Evolutionary conservation across 1,140 invertebrate genomes (phyloP), one percentile per base, ranked within the genome.

Genomic region (Phymastichus coffea): DNA sequence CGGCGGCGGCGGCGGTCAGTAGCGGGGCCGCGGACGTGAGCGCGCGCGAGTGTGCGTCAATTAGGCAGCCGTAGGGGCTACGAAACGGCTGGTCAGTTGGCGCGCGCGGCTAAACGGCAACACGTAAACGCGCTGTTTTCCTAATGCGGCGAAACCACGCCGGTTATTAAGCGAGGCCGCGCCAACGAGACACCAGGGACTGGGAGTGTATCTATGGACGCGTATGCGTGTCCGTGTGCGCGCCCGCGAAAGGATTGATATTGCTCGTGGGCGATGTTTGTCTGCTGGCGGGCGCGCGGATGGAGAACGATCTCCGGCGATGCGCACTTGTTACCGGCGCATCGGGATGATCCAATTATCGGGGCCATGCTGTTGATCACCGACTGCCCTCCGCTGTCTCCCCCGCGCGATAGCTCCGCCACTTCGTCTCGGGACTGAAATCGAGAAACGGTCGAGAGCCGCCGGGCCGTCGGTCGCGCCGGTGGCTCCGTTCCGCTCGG

Each of bases 141-240:
- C 28, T 53, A 61, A 54, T 48, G 51, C 58, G 49, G 33, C 40
- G 44, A 35, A 55, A 54, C 58, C 49, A 40, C 51, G 30, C 17
- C 51, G 51, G 57, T 54, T 54, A 54, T 60, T 60, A 60, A 54
- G 15, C 49, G 30, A 12, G 19, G 38, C 40, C 22, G 51, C 19
- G 33, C 43, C 65, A 78, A 78, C 71, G 76, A 80, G 76, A 71
- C 77, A 74, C 74, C 48, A 52, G 76, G 77, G 76, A 79, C 66
- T 68, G 57, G 63, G 57, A 67, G 65, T 15, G 54, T n/a, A n/a
- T n/a, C n/a, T n/a, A n/a, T n/a, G n/a, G n/a, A n/a, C 65, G 63
- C 65, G 60, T 63, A 48, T 47, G 35, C 40, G 56, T 43, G 47
- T 63, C 58, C 60, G 52, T 53, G 47, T 56, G 61, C 64, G 56